These are phyloP conservation scores for Eupithecia inturbata DNA, from an alignment of 2,888 invertebrate genomes.

Conservation along the genomic window DNA sequence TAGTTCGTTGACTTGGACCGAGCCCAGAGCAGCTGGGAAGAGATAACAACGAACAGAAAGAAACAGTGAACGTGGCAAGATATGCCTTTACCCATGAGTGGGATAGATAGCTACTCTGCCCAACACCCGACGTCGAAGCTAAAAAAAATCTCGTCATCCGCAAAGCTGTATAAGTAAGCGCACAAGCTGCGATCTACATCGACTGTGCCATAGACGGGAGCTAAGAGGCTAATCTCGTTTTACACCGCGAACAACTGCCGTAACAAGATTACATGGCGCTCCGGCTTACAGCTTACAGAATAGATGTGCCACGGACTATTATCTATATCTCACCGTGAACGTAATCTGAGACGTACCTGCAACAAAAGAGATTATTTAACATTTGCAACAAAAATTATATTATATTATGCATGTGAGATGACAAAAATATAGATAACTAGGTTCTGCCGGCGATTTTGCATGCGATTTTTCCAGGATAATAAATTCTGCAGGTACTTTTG, in stretches of 20 bases:
- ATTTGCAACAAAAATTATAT: not conserved
- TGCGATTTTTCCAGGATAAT: no score
- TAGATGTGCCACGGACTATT: slow-evolving; percentile 31
- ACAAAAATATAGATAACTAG: no score
- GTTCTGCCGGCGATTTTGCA: no score
- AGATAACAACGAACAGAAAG: not conserved
- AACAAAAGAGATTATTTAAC: slow-evolving; percentile 48
- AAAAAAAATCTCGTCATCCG: no score
- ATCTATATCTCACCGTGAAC: slow-evolving; percentile 45
- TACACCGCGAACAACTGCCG: slow-evolving; percentile 60
- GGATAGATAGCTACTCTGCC: no score
- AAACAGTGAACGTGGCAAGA: no score
- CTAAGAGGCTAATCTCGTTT: slow-evolving; percentile 71
- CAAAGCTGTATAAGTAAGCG: no score
- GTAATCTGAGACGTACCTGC: slow-evolving; percentile 62
- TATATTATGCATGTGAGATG: not conserved
- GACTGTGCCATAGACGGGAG: slow-evolving; percentile 45
- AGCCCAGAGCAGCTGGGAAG: not conserved
- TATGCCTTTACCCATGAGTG: no score
- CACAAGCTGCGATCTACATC: slow-evolving; percentile 7
- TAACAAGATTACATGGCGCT: slow-evolving; percentile 73
- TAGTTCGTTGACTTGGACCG: not conserved
- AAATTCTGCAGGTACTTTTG: no score
- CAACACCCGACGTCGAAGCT: no score
- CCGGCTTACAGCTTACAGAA: slow-evolving; percentile 35